A percentile compares a stretch with the other conserved stretches of the same genome.
phyloP scores from a whole-genome alignment of 2,797 vertebrate species.

The Xyrichtys novacula region DNA sequence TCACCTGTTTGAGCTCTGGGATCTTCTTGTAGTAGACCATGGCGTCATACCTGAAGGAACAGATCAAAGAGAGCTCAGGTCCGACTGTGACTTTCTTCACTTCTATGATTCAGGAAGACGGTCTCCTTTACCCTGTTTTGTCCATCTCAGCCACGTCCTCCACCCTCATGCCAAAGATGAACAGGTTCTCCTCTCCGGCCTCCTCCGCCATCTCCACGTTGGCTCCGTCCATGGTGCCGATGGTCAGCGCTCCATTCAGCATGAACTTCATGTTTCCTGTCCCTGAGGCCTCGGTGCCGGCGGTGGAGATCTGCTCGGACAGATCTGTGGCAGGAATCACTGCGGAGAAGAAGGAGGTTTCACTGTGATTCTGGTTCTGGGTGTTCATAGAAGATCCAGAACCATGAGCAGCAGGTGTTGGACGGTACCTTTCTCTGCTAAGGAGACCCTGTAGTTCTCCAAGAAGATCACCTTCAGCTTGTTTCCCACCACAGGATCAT shows the following conservation, averaged over 20 bases:
- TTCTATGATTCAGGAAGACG: too few relatives aligned
- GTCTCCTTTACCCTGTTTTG: constrained; percentile 86
- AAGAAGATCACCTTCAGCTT: constrained; percentile 95
- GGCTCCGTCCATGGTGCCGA: constrained; percentile 98
- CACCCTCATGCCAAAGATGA: constrained; percentile 97
- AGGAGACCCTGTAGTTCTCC: constrained; percentile 97
- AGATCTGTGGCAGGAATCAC: constrained; percentile 97
- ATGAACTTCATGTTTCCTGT: constrained; percentile 99
- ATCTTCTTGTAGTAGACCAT: constrained; percentile 88
- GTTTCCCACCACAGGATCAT: constrained; percentile 89
- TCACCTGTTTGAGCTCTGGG: constrained; percentile 90
- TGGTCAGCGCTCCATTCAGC: constrained; percentile 96
- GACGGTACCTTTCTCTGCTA: constrained; percentile 94
- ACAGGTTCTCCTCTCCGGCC: constrained; percentile 94
- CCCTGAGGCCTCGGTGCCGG: constrained; percentile 94
- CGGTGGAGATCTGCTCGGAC: constrained; percentile 98
- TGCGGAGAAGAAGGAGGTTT: constrained; percentile 69
- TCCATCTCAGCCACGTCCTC: constrained; percentile 91
- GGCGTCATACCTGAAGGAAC: constrained; percentile 87
- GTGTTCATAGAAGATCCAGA: background rate
- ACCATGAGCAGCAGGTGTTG: background rate
- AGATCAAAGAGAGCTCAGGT: background rate
- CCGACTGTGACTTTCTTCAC: too few relatives aligned
- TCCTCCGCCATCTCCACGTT: constrained; percentile 99
- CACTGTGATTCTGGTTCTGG: background rate